Percentiles rank a stretch among this genome's conserved stretches.
Evolutionary conservation across 2,888 invertebrate species (phyloP).

Genomic region (Agrotis puta): DNA sequence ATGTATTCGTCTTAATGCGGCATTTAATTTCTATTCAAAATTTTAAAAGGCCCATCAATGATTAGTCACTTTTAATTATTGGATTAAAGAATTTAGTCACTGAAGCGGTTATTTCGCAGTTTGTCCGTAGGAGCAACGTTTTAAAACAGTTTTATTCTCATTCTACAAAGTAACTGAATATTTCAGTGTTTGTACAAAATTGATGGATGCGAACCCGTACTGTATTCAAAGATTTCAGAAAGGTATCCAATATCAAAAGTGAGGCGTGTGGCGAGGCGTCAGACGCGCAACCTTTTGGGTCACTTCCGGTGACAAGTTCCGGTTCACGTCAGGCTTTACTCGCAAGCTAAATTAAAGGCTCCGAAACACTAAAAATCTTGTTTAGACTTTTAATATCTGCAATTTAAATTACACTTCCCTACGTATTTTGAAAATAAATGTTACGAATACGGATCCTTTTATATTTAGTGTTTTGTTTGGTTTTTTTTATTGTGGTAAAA

Average conservation of each 20-base stretch:
- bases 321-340: constrained; percentile 63
- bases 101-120: not conserved
- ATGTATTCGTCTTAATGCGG: too few relatives aligned
- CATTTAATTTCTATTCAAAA: too few relatives aligned
- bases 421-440: too few relatives aligned
- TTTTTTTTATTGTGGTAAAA: too few relatives aligned
- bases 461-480: too few relatives aligned
- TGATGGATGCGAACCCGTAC: constrained; percentile 12
- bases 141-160: too few relatives aligned
- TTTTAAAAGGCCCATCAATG: too few relatives aligned
- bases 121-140: not conserved
- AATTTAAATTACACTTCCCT: not conserved
- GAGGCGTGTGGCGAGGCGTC: constrained; percentile 41
- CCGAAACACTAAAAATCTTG: constrained; percentile 13
- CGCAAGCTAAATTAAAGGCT: constrained; percentile 45
- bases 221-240: constrained; percentile 30
- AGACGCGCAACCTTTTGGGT: constrained; percentile 80
- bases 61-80: too few relatives aligned
- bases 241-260: constrained; percentile 52
- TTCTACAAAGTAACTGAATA: too few relatives aligned
- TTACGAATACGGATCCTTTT: too few relatives aligned
- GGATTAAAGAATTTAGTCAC: too few relatives aligned
- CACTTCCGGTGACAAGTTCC: constrained; percentile 79
- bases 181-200: not conserved
- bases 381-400: not conserved